phyloP scores from a whole-genome alignment of 2,888 invertebrate species.

The Lobophora halterata region DNA sequence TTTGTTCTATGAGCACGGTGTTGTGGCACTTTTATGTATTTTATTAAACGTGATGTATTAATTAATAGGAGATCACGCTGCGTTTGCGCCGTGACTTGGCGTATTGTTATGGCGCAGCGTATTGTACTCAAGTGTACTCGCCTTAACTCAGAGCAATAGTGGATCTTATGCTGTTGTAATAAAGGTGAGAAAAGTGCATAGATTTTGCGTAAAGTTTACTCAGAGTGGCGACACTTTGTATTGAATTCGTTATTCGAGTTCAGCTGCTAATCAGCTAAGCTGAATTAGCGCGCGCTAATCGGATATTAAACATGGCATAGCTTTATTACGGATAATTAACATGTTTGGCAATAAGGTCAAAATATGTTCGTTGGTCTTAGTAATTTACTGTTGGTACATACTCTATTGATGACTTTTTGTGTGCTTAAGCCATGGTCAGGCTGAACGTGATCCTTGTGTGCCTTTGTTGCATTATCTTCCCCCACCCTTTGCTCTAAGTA shows the following conservation, averaged over 20 bases:
- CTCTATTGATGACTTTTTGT: conserved; percentile 5
- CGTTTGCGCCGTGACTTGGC: conserved; percentile 40
- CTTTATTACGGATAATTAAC: conserved; percentile 39
- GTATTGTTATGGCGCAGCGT: conserved; percentile 7
- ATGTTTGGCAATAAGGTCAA: conserved; percentile 37
- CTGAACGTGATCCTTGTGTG: conserved; percentile 1
- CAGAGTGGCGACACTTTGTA: conserved; percentile 27
- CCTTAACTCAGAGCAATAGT: conserved; percentile 14
- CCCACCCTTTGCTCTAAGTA: too few species aligned
- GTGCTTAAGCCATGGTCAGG: conserved; percentile 7
- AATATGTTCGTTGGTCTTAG: conserved; percentile 27
- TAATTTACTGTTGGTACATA: conserved; percentile 14
- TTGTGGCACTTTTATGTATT: conserved; percentile 47
- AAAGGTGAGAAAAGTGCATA: conserved; percentile 10
- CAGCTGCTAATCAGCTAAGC: conserved; percentile 37
- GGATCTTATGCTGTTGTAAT: conserved; percentile 12
- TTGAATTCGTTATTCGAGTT: conserved; percentile 29
- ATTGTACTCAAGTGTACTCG: conserved; percentile 5
- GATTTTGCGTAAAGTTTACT: conserved; percentile 11
- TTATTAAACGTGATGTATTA: conserved; percentile 49
- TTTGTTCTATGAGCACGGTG: conserved; percentile 37
- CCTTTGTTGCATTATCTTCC: neutral
- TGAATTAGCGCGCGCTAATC: conserved; percentile 45
- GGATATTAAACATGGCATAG: conserved; percentile 37
- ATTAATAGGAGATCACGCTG: conserved; percentile 48